Percentiles rank a stretch among this genome's conserved stretches.
These are phyloP conservation scores for Capromys pilorides DNA, from an alignment of 2,797 vertebrate species.

Conservation along the genomic window DNA sequence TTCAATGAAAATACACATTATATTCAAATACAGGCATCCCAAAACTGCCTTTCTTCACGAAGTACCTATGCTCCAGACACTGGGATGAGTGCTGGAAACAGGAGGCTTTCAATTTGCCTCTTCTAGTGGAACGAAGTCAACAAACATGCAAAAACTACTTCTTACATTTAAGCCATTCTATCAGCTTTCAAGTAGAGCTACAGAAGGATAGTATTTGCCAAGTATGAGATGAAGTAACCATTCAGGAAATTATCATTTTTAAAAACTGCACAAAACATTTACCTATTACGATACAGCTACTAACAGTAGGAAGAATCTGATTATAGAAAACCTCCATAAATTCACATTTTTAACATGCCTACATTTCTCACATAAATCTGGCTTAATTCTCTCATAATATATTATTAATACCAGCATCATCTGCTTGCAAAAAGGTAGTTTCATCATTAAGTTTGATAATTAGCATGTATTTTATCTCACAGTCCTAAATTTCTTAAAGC, in stretches of 20 bases:
- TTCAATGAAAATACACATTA: not conserved
- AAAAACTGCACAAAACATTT: not conserved
- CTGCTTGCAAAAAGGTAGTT: constrained; percentile 26
- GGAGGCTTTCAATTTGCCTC: not conserved
- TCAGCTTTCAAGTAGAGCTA: not conserved
- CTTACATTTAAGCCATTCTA: constrained; percentile 43
- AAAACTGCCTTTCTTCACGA: not conserved
- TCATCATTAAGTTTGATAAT: constrained; percentile 43
- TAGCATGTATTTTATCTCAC: constrained; percentile 24
- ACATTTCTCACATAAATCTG: not conserved
- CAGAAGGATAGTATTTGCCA: not conserved
- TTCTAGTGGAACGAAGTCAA: not conserved
- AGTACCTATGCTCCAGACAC: not conserved
- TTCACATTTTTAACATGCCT: constrained; percentile 4
- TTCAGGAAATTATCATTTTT: constrained; percentile 25
- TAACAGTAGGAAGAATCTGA: not conserved
- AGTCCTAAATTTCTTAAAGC: constrained; percentile 24
- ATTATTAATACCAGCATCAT: constrained; percentile 1
- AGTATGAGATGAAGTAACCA: not conserved
- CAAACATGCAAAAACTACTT: constrained; percentile 25
- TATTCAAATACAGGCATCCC: not conserved
- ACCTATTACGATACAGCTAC: not conserved
- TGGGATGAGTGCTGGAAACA: not conserved
- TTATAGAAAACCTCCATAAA: not conserved
- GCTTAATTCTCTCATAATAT: constrained; percentile 21